A percentile compares a stretch with the other conserved stretches of the same genome.
phyloP scores from a whole-genome alignment of 2,888 invertebrate genomes.

The Drosophila histrio region DNA sequence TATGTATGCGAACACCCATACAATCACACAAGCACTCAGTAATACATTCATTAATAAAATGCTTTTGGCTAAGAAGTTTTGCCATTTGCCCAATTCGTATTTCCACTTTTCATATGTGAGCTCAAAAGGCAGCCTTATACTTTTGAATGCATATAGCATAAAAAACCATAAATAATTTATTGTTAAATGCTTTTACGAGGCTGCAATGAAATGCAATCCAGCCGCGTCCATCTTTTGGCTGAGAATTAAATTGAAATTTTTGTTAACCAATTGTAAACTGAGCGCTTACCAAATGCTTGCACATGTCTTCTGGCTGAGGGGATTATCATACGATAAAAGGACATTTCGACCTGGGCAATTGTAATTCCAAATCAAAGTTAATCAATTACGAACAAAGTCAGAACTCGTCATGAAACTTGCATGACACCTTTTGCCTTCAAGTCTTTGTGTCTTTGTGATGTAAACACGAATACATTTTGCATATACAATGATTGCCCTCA shows the following conservation, averaged over 20 bases:
- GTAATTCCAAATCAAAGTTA: constrained; percentile 63
- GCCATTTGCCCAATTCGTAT: constrained; percentile 44
- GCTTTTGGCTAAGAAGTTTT: constrained; percentile 70
- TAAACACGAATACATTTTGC: constrained; percentile 52
- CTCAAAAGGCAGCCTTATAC: constrained; percentile 31
- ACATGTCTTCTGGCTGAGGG: constrained; percentile 25
- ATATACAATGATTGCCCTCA: constrained; percentile 10
- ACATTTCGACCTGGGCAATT: not conserved
- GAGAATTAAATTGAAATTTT: constrained; percentile 41
- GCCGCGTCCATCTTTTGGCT: constrained; percentile 10
- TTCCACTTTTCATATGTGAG: constrained; percentile 33
- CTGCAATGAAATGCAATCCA: constrained; percentile 20
- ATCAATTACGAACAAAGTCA: constrained; percentile 68
- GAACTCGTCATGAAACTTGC: constrained; percentile 54
- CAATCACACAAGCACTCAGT: constrained; percentile 30
- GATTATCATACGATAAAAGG: constrained; percentile 19
- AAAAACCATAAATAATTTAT: constrained; percentile 49
- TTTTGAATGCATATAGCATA: constrained; percentile 1
- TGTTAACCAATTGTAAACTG: constrained; percentile 16
- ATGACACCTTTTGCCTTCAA: constrained; percentile 36
- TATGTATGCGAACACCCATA: constrained; percentile 3
- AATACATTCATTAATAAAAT: constrained; percentile 74
- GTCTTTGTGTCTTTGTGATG: constrained; percentile 4
- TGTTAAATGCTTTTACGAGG: constrained; percentile 32
- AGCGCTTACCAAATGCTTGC: constrained; percentile 34